These are phyloP conservation scores for Priocnemis perturbator DNA, from an alignment of 2,888 invertebrate species.

Conservation along the genomic window DNA sequence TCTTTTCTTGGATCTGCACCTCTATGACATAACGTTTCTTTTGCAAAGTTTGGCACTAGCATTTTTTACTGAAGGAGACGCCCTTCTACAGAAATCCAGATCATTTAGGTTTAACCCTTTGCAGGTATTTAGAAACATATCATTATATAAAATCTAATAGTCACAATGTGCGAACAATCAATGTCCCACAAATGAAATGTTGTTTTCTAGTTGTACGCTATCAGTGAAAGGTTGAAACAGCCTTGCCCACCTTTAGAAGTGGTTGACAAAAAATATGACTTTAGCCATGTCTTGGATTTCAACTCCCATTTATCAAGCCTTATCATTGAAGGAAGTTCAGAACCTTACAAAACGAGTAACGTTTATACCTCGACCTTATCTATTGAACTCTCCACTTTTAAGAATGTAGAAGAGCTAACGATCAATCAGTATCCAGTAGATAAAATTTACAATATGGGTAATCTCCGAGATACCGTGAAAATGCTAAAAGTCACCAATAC, in stretches of 20 bases:
- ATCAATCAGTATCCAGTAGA: constrained; percentile 83
- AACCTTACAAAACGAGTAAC: constrained; percentile 87
- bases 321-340: constrained; percentile 81
- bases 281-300: constrained; percentile 94
- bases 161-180: not conserved
- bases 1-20: constrained; percentile 90
- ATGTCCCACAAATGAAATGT: not conserved
- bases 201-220: constrained; percentile 85
- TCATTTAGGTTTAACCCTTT: constrained; percentile 85
- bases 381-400: constrained; percentile 91
- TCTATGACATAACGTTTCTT: constrained; percentile 93
- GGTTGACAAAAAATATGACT: constrained; percentile 88
- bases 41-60: constrained; percentile 88
- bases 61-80: constrained; percentile 86
- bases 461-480: constrained; percentile 80
- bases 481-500: constrained; percentile 82
- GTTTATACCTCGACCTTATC: constrained; percentile 87
- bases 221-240: constrained; percentile 90
- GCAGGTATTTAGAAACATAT: constrained; percentile 78
- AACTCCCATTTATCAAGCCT: constrained; percentile 85
- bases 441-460: constrained; percentile 80
- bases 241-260: constrained; percentile 89
- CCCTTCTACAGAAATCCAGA: constrained; percentile 79
- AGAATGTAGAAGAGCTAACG: constrained; percentile 83
- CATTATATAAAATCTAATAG: not conserved